These are phyloP conservation scores for Azemiops feae DNA, from an alignment of 2,113 vertebrate genomes.

Conservation along the genomic window DNA sequence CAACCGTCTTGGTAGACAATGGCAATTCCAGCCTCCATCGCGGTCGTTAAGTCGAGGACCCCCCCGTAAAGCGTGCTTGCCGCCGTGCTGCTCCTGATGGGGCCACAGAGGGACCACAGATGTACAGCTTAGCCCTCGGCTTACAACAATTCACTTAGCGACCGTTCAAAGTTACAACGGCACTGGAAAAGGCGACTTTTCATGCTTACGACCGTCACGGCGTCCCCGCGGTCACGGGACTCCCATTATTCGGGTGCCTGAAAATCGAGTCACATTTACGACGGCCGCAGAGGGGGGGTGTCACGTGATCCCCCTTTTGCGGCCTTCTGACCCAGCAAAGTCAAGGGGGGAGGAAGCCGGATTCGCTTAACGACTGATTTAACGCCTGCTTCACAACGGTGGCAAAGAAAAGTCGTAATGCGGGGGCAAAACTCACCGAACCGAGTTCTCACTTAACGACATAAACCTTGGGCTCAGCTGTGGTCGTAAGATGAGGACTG, in stretches of 20 bases:
- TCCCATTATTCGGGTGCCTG: neutral
- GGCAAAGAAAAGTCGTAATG: neutral
- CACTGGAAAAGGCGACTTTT: fast-evolving
- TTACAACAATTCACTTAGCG: neutral
- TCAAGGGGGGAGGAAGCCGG: too few relatives aligned
- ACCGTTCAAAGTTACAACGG: neutral
- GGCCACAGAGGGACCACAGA: neutral
- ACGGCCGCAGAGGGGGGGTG: fast-evolving
- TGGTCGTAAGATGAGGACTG: neutral
- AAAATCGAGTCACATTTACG: neutral
- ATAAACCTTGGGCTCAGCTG: neutral
- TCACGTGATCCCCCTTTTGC: neutral
- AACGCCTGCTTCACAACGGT: too few relatives aligned
- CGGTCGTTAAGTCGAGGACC: too few relatives aligned
- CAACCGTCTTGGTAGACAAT: neutral
- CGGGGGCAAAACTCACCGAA: neutral
- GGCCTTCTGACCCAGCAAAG: too few relatives aligned
- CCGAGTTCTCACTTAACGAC: neutral
- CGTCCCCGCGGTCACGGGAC: too few relatives aligned
- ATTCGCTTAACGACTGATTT: neutral
- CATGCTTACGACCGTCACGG: neutral
- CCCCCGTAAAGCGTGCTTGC: too few relatives aligned
- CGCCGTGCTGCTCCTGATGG: neutral
- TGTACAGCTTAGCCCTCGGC: too few relatives aligned
- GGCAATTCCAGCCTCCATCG: neutral